Percentiles rank a stretch among this genome's conserved stretches.
phyloP scores from a whole-genome alignment of 2,888 invertebrate species.

The Troides aeacus region DNA sequence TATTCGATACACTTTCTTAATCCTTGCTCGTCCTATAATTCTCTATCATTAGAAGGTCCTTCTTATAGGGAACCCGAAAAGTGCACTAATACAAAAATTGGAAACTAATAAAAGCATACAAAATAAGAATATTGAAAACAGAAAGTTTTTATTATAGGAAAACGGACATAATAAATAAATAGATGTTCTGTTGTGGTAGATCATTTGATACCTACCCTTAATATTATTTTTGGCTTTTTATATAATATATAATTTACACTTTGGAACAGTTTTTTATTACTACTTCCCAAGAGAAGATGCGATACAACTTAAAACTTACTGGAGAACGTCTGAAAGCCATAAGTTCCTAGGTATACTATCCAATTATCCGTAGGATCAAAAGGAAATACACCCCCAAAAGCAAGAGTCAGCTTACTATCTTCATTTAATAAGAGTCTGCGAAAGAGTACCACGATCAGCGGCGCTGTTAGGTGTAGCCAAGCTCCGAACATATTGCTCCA shows the following conservation, averaged over 20 bases:
- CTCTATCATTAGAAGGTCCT: no score
- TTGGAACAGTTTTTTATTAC: background rate
- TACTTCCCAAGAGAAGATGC: background rate
- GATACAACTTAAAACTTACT: constrained; percentile 43
- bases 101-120: no score
- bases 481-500: constrained; percentile 47
- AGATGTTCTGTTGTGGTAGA: background rate
- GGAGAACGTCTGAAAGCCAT: constrained; percentile 49
- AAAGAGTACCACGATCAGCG: constrained; percentile 44
- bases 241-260: background rate
- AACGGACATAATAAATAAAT: background rate
- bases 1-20: no score
- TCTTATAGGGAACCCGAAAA: no score
- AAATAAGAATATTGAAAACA: no score
- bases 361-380: constrained; percentile 48
- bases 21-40: no score
- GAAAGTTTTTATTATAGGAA: background rate
- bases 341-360: constrained; percentile 48
- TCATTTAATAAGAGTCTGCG: constrained; percentile 45
- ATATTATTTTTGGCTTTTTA: background rate
- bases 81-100: no score
- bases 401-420: constrained; percentile 44
- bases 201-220: no score
- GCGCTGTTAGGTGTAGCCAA: constrained; percentile 46
- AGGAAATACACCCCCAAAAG: constrained; percentile 50